Conservation (phyloP, 1,140 invertebrate species). For the Hesperophylax magnus region DNA sequence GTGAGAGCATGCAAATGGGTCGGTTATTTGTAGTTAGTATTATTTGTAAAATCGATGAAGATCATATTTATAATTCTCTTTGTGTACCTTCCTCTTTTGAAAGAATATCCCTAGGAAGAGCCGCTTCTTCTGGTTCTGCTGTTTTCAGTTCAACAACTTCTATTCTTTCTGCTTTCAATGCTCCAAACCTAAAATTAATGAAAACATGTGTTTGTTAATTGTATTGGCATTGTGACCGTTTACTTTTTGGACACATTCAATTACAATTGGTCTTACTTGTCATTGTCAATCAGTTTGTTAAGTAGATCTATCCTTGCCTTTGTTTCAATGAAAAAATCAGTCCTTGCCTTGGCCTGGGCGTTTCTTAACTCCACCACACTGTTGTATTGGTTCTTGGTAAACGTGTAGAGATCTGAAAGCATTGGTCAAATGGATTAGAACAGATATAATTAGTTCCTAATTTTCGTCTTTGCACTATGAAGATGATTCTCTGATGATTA, state of each 20-base stretch:
- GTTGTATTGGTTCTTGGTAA: slow-evolving; percentile 64
- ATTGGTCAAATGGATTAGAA: too few species aligned
- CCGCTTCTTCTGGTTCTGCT: slow-evolving; percentile 62
- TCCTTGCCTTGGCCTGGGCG: slow-evolving; percentile 62
- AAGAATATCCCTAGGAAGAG: slow-evolving; percentile 63
- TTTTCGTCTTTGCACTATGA: too few species aligned
- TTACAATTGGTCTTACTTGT: slow-evolving; percentile 60
- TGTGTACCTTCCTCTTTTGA: slow-evolving; percentile 62
- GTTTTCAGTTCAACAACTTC: slow-evolving; percentile 64
- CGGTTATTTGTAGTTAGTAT: too few species aligned
- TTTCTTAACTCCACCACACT: slow-evolving; percentile 62
- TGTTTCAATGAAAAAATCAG: slow-evolving; percentile 64
- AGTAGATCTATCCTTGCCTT: slow-evolving; percentile 62
- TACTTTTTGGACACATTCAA: too few species aligned
- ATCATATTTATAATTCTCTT: background rate
- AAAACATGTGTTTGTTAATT: too few species aligned
- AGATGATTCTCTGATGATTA: too few species aligned
- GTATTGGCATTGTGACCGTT: too few species aligned
- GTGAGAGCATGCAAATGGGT: too few species aligned
- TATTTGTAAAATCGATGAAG: too few species aligned
- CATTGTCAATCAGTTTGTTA: slow-evolving; percentile 63
- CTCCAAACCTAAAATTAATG: slow-evolving; percentile 60
- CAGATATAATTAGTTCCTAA: too few species aligned
- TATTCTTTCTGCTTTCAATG: slow-evolving; percentile 64
- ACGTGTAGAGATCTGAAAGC: slow-evolving; percentile 65